Percentiles rank a stretch among this genome's conserved stretches.
Evolutionary conservation across 2,113 vertebrate genomes (phyloP).

Genomic region (Setophaga kirtlandii): DNA sequence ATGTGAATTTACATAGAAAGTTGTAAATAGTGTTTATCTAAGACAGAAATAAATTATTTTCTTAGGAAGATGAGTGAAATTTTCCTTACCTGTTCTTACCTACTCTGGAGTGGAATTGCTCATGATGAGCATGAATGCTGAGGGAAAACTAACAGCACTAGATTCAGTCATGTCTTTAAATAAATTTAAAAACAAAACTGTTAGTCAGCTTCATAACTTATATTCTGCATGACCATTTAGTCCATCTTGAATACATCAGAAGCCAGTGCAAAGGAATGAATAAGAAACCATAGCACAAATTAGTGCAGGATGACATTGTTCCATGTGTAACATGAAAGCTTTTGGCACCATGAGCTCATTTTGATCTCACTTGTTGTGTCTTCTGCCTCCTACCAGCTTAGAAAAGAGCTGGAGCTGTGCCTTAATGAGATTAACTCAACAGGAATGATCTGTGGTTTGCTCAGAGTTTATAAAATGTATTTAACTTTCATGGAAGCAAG

Average conservation of each 20-base stretch:
- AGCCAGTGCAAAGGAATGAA: background rate
- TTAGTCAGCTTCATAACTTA: background rate
- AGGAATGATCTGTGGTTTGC: background rate
- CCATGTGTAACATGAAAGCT: background rate
- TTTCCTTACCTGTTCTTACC: background rate
- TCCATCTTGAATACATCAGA: background rate
- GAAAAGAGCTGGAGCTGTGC: slow-evolving; percentile 8
- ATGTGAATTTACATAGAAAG: background rate
- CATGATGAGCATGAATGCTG: background rate
- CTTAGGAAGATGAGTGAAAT: background rate
- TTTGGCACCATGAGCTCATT: background rate
- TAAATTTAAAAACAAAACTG: background rate
- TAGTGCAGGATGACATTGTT: background rate
- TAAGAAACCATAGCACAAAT: background rate
- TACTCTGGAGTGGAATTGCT: background rate
- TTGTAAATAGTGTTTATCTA: background rate
- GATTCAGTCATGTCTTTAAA: background rate
- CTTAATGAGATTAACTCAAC: background rate
- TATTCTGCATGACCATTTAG: background rate
- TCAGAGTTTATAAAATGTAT: background rate
- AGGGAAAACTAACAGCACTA: background rate
- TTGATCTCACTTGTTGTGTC: slow-evolving; percentile 12
- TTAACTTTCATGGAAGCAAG: background rate
- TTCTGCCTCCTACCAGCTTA: slow-evolving; percentile 34
- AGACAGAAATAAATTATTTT: background rate